phyloP scores from a whole-genome alignment of 1,140 invertebrate species.

The Diabrotica undecimpunctata region DNA sequence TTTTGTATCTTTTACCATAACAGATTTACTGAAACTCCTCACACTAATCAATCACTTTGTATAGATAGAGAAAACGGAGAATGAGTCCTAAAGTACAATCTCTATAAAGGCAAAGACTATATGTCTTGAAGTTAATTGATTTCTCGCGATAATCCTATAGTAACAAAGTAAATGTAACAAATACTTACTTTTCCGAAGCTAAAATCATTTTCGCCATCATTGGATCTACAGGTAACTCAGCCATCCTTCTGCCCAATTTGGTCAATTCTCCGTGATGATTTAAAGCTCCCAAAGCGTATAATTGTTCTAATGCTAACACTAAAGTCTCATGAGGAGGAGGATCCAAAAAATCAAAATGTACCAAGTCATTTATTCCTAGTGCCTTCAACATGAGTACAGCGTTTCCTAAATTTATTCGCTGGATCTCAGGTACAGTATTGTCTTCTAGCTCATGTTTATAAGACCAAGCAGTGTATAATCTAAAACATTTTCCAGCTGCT shows the following conservation, averaged over 20 bases:
- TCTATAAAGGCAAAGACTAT: too few relatives aligned
- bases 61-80: too few relatives aligned
- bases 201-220: conserved; percentile 99
- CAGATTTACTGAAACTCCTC: too few relatives aligned
- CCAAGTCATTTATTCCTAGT: conserved; percentile 93
- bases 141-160: too few relatives aligned
- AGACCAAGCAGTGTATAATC: conserved; percentile 95
- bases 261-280: conserved; percentile 98
- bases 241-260: conserved; percentile 95
- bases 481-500: conserved; percentile 95
- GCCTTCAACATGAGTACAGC: conserved; percentile 96
- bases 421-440: conserved; percentile 96
- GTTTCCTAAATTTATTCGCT: conserved; percentile 96
- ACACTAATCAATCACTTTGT: too few relatives aligned
- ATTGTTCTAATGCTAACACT: conserved; percentile 91
- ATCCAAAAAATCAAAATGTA: conserved; percentile 98
- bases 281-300: conserved; percentile 96
- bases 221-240: conserved; percentile 97
- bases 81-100: too few relatives aligned
- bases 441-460: conserved; percentile 98
- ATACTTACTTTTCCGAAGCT: conserved; percentile 87
- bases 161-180: not conserved
- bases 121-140: too few relatives aligned
- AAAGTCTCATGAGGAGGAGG: conserved; percentile 97
- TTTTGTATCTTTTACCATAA: too few relatives aligned